Evolutionary conservation across 2,113 vertebrate species (phyloP).

Genomic region (Pimephales promelas): DNA sequence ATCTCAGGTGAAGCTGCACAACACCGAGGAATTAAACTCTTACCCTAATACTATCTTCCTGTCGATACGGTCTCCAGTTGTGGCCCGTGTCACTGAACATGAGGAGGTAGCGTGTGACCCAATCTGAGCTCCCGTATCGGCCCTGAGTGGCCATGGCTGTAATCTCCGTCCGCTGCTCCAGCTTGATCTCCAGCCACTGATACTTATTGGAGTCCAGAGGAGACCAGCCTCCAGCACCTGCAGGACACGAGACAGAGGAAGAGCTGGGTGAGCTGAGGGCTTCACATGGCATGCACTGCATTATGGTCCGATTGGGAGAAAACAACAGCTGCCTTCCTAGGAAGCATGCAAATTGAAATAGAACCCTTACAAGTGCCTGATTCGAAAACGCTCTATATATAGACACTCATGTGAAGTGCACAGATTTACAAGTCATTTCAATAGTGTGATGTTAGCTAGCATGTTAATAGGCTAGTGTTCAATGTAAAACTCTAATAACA

Average conservation of each 20-base stretch:
- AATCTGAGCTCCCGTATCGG: conserved; percentile 84
- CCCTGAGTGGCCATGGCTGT: conserved; percentile 84
- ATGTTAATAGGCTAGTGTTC: neutral
- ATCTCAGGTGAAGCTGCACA: neutral
- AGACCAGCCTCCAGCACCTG: conserved; percentile 85
- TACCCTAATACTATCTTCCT: conserved; percentile 74
- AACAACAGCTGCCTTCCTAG: neutral
- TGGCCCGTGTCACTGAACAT: conserved; percentile 87
- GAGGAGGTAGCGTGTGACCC: conserved; percentile 82
- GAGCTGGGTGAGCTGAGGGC: neutral
- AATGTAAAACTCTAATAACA: neutral
- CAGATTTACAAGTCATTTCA: neutral
- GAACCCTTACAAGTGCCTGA: neutral
- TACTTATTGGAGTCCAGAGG: conserved; percentile 74
- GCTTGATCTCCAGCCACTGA: conserved; percentile 86
- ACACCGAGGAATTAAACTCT: neutral
- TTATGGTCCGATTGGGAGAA: neutral
- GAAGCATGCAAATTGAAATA: neutral
- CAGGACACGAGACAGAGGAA: neutral
- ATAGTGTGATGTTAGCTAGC: neutral
- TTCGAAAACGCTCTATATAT: neutral
- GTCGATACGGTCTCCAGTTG: conserved; percentile 84
- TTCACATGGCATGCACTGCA: neutral
- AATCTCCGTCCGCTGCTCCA: conserved; percentile 81
- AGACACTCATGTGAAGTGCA: neutral